A percentile compares a stretch with the other conserved stretches of the same genome.
phyloP scores from a whole-genome alignment of 2,113 vertebrate genomes.

The Epinephelus moara region DNA sequence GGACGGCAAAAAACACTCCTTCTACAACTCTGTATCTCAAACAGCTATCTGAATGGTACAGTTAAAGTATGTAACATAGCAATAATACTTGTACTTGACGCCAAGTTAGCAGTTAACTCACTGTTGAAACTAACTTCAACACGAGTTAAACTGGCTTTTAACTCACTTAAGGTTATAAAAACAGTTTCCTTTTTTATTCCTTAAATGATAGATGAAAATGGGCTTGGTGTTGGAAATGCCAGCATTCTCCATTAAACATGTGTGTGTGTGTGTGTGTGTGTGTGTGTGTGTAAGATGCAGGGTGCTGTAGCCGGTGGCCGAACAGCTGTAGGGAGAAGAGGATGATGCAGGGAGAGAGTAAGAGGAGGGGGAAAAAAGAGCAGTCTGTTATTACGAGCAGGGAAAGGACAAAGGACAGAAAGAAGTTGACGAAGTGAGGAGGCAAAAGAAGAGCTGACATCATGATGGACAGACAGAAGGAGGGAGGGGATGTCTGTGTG shows the following conservation, averaged over 20 bases:
- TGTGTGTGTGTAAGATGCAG: slow-evolving; percentile 12
- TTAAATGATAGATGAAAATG: no score
- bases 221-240: no score
- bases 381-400: slow-evolving; percentile 45
- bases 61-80: no score
- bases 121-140: no score
- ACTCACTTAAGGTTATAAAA: no score
- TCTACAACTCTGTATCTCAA: no score
- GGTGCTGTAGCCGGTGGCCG: not conserved
- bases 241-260: not conserved
- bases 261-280: slow-evolving; percentile 34
- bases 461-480: slow-evolving; percentile 51
- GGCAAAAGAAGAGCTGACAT: slow-evolving; percentile 56
- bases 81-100: no score
- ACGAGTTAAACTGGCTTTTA: no score
- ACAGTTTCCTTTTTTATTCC: no score
- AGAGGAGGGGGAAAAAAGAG: slow-evolving; percentile 10
- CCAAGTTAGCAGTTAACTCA: no score
- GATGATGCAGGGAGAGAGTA: slow-evolving; percentile 5
- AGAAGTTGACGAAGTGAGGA: slow-evolving; percentile 42
- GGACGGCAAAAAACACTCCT: not conserved
- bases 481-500: not conserved
- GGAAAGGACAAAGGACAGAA: slow-evolving; percentile 51
- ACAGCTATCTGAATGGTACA: no score
- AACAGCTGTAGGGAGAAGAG: slow-evolving; percentile 66